A percentile compares a stretch with the other conserved stretches of the same genome.
These are phyloP conservation scores for Digitonthophagus gazella DNA, from an alignment of 2,888 invertebrate species.

Conservation along the genomic window DNA sequence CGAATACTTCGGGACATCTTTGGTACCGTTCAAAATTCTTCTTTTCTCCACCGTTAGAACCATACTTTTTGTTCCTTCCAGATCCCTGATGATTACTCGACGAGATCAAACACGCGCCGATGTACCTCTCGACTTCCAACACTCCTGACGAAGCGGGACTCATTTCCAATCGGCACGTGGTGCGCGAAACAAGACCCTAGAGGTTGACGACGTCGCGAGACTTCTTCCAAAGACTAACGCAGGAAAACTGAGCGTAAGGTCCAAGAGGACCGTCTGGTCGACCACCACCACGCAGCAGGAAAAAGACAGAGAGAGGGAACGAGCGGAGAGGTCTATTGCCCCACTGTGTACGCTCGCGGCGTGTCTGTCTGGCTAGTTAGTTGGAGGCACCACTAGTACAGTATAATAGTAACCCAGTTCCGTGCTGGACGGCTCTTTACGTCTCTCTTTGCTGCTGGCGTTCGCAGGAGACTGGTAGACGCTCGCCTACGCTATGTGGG, in stretches of 20 bases:
- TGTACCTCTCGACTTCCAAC: conserved; percentile 63
- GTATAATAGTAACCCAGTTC: not conserved
- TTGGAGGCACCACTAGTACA: not conserved
- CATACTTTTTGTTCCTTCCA: conserved; percentile 27
- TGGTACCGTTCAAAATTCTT: conserved; percentile 35
- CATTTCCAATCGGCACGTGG: conserved; percentile 50
- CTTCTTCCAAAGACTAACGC: conserved; percentile 1
- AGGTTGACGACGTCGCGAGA: not conserved
- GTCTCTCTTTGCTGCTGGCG: not conserved
- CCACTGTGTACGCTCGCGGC: not conserved
- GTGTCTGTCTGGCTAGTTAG: not conserved
- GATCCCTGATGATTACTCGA: conserved; percentile 42
- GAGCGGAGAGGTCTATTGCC: not conserved
- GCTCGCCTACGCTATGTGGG: not conserved
- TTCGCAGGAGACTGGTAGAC: not conserved
- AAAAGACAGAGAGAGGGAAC: conserved; percentile 21
- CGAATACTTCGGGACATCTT: conserved; percentile 65
- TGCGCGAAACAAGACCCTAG: not conserved
- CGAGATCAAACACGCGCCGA: conserved; percentile 62
- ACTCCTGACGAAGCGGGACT: conserved; percentile 68
- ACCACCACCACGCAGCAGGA: conserved; percentile 30
- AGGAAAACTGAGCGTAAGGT: conserved; percentile 19
- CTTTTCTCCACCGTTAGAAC: conserved; percentile 15
- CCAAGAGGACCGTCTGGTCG: conserved; percentile 25
- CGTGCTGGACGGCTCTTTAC: not conserved